Evolutionary conservation across 2,888 invertebrate genomes (phyloP).

Genomic region (Sinhomidia bicolor): DNA sequence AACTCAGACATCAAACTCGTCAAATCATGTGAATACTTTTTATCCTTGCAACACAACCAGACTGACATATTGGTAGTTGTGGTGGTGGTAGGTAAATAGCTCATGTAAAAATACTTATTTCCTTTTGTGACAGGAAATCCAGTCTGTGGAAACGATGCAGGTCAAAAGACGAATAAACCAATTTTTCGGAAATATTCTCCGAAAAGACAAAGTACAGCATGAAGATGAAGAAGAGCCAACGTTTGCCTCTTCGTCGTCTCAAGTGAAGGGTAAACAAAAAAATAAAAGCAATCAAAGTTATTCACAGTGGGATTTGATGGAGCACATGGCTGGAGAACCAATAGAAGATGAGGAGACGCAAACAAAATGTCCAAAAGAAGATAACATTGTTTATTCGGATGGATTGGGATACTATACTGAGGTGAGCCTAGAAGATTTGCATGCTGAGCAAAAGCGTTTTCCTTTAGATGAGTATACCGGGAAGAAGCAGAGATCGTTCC

Average conservation of each 20-base stretch:
- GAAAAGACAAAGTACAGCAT: slow-evolving; percentile 45
- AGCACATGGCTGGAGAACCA: slow-evolving; percentile 39
- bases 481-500: slow-evolving; percentile 53
- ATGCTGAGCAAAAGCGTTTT: background rate
- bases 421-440: background rate
- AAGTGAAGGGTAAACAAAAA: slow-evolving; percentile 10
- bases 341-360: background rate
- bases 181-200: slow-evolving; percentile 62
- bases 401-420: slow-evolving; percentile 25
- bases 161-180: slow-evolving; percentile 59
- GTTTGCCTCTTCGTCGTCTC: background rate
- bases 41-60: no score
- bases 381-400: slow-evolving; percentile 51
- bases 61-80: background rate
- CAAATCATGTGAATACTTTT: background rate
- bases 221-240: slow-evolving; percentile 41
- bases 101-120: background rate
- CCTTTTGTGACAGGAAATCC: background rate
- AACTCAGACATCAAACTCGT: background rate
- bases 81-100: background rate
- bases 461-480: background rate
- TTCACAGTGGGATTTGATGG: slow-evolving; percentile 65
- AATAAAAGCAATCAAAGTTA: slow-evolving; percentile 59
- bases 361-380: background rate
- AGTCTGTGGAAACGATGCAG: slow-evolving; percentile 27